Percentiles rank a stretch among this genome's conserved stretches.
Conservation (phyloP, 2,113 vertebrate species). For the Diglossa brunneiventris region DNA sequence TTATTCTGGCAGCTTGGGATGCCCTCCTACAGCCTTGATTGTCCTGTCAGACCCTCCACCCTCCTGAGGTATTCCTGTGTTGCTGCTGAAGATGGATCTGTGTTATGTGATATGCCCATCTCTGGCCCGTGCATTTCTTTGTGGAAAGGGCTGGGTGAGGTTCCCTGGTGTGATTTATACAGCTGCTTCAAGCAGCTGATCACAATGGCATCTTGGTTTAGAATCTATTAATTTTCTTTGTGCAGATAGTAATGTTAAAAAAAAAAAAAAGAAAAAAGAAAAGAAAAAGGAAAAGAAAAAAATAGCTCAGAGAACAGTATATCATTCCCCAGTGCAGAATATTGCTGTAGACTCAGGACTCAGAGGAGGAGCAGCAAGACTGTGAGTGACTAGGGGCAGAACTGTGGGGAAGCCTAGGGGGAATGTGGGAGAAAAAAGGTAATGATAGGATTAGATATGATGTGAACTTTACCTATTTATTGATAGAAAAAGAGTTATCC, state of each 20-base stretch:
- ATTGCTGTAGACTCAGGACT: neutral
- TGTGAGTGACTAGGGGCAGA: neutral
- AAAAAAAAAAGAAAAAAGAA: no score
- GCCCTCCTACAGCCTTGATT: neutral
- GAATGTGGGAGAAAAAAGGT: neutral
- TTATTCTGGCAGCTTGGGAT: neutral
- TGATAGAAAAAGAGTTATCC: neutral
- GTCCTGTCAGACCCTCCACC: neutral
- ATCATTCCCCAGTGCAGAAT: neutral
- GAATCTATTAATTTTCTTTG: neutral
- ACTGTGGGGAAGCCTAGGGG: neutral
- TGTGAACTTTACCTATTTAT: neutral
- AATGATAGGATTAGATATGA: neutral
- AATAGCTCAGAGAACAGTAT: neutral
- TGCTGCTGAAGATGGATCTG: neutral
- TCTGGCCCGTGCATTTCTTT: neutral
- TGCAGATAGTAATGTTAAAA: neutral
- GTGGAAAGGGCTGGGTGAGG: neutral
- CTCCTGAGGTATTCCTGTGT: neutral
- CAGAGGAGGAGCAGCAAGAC: neutral
- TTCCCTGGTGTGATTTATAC: neutral
- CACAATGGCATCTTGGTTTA: neutral
- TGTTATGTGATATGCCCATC: neutral
- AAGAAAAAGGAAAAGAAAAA: neutral
- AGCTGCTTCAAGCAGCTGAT: neutral